Evolutionary conservation across 1,140 invertebrate species (phyloP).

Genomic region (Bradynema listronoti): DNA sequence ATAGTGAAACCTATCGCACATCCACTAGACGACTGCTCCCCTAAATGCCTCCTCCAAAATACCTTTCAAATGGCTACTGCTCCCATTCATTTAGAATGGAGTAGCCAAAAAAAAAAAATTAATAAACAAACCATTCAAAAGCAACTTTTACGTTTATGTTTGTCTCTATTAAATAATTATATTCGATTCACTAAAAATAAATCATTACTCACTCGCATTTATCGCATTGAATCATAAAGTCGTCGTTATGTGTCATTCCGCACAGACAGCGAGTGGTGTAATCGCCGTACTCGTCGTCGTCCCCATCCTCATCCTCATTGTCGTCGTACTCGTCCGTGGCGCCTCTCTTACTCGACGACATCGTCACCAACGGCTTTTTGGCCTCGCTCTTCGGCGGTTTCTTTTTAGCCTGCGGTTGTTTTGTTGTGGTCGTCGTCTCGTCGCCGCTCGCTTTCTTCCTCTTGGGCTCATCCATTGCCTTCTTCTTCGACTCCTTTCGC

Average conservation of each 20-base stretch:
- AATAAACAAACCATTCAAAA: too few relatives aligned
- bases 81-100: too few relatives aligned
- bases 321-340: not conserved
- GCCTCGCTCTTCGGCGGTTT: not conserved
- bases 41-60: too few relatives aligned
- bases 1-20: too few relatives aligned
- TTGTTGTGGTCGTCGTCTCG: too few relatives aligned
- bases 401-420: not conserved
- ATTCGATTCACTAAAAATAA: too few relatives aligned
- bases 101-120: too few relatives aligned
- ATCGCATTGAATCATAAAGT: constrained; percentile 41
- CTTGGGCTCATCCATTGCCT: not conserved
- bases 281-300: constrained; percentile 25
- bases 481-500: not conserved
- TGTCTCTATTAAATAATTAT: too few relatives aligned
- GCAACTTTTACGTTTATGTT: too few relatives aligned
- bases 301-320: not conserved
- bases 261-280: constrained; percentile 29
- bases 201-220: constrained; percentile 27
- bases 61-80: too few relatives aligned
- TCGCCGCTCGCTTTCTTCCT: not conserved
- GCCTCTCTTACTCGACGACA: not conserved
- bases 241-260: constrained; percentile 29
- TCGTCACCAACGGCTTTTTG: not conserved
- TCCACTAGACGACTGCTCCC: too few relatives aligned